Percentiles rank a stretch among this genome's conserved stretches.
These are phyloP conservation scores for Elysia crispata DNA, from an alignment of 2,888 invertebrate species.

Conservation along the genomic window DNA sequence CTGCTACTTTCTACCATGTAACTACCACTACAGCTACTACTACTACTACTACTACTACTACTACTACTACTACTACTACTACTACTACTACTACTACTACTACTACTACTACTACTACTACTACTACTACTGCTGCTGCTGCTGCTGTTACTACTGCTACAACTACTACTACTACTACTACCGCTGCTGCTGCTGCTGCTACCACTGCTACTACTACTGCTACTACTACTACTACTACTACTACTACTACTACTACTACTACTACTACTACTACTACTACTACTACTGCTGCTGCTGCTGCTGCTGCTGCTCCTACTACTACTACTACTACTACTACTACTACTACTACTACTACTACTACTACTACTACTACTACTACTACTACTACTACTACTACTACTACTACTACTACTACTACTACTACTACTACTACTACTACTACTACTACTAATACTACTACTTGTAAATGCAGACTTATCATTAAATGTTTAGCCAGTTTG, in stretches of 20 bases:
- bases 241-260: constrained; percentile 21
- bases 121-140: too few species aligned
- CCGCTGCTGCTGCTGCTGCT: neutral
- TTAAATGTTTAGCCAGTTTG: too few species aligned
- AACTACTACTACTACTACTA: too few species aligned
- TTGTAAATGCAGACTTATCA: too few species aligned
- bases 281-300: neutral
- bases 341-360: neutral
- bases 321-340: neutral
- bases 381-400: neutral
- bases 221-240: constrained; percentile 13
- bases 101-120: too few species aligned
- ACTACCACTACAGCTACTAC: neutral
- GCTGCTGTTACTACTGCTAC: too few species aligned
- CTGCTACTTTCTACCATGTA: neutral
- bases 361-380: neutral
- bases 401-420: neutral
- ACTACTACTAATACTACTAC: neutral
- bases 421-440: neutral
- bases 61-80: neutral
- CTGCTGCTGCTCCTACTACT: neutral
- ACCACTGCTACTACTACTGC: neutral
- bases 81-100: neutral
- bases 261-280: neutral
- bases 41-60: neutral